Base-by-base conservation (phyloP, 2,113 vertebrate genomes). In the Megaleporinus macrocephalus region DNA sequence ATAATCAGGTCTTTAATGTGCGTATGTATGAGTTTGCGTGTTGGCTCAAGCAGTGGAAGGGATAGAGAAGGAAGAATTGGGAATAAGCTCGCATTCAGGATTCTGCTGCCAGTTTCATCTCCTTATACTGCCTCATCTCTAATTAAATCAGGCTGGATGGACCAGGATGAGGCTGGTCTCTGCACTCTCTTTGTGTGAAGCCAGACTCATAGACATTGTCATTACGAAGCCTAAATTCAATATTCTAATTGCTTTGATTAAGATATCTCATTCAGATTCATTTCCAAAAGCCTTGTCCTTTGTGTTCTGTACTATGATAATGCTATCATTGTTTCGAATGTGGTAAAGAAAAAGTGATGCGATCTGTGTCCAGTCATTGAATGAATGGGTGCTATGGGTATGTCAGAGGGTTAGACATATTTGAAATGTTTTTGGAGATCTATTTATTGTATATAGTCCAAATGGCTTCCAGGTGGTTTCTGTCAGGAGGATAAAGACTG, bases 81-180 rank as follows among this genome's bases (percentile, higher is more conserved):
- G 22, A 49, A 61, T 30, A 15, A 66, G 41, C 20, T 73, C 30
- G 36, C 15, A 11, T 73, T 66, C 18, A n/a, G n/a, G n/a, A 36
- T 83, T 74, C 36, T 10, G 24, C 75, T 63, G 44, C 24, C 36
- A 47, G 29, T 24, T 62, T 62, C n/a, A 77, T 55, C 29, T 65
- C 41, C 44, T 49, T 70, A 66, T 33, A 59, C 36, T 49, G 63
- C 73, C 71, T 76, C 27, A 24, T 68, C 61, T 53, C 9, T 53
- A 78, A 78, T 78, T 66, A 78, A 41, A 66, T 78, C 26, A 78
- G 76, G 30, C 27, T 20, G 61, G 13, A 22, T 65, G 36, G 41
- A 24, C n/a, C 59, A 18, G n/a, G 20, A 26, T 70, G 33, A 44
- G 22, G 33, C 66, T 33, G 27, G 18, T 44, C 36, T 47, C 36